Percentiles rank a stretch among this genome's conserved stretches.
These are phyloP conservation scores for Anastrepha ludens DNA, from an alignment of 1,140 invertebrate species.

Conservation along the genomic window DNA sequence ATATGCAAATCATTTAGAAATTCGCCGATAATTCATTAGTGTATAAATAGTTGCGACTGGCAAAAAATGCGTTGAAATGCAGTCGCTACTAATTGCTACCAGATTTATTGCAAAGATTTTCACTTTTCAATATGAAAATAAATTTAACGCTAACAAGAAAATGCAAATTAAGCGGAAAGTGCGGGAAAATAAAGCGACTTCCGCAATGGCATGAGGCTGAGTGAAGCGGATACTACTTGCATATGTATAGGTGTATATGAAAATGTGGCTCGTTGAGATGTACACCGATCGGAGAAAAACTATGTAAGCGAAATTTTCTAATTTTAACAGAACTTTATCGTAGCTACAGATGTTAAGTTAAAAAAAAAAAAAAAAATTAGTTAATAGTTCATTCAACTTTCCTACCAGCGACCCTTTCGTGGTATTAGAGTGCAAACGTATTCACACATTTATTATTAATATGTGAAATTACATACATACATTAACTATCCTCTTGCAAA, in stretches of 20 bases:
- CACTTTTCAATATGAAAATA: slow-evolving; percentile 26
- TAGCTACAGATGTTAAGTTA: no score
- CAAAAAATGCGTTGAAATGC: not conserved
- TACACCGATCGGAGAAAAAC: no score
- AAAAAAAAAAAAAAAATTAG: not conserved
- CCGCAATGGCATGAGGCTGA: not conserved
- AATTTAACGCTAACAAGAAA: not conserved
- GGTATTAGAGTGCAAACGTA: not conserved
- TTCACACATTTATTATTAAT: not conserved
- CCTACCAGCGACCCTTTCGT: not conserved
- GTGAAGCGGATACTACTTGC: not conserved
- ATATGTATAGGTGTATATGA: not conserved
- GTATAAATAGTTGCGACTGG: not conserved
- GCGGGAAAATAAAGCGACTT: not conserved
- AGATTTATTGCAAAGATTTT: slow-evolving; percentile 47
- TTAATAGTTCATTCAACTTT: not conserved
- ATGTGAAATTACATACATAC: slow-evolving; percentile 32
- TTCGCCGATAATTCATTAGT: slow-evolving; percentile 41
- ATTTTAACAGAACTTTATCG: no score
- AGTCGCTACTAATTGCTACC: slow-evolving; percentile 20
- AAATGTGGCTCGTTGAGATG: no score
- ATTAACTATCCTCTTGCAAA: not conserved
- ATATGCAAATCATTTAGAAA: slow-evolving; percentile 51
- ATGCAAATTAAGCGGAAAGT: slow-evolving; percentile 13
- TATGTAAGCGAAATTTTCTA: no score